Evolutionary conservation across 2,113 vertebrate genomes (phyloP), one percentile per base, ranked within the genome.

Genomic region (Thamnaconus septentrionalis): DNA sequence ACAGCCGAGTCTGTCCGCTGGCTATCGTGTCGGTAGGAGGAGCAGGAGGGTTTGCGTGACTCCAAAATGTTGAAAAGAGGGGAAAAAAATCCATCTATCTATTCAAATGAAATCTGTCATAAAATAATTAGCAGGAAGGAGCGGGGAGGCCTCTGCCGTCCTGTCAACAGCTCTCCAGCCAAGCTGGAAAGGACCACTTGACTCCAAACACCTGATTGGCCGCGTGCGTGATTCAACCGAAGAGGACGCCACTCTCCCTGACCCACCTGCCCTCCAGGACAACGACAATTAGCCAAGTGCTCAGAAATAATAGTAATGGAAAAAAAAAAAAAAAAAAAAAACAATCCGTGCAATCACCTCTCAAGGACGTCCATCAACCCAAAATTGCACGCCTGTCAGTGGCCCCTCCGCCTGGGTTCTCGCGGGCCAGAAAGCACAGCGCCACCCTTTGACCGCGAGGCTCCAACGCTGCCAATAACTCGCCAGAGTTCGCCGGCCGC

Each of bases 141-240:
- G 69, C 71, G 62, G 47, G 12, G 71, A 79, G 75, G 78, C 69
- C 73, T 75, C 78, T 73, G 59, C 43, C 51, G 7, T 56, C 82
- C 69, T 71, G 58, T 78, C 60, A 79, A 70, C 63, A 77, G 66
- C 75, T 43, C 70, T 81, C 76, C 78, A 75, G 65, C 55, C 53
- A 55, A 44, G 57, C 60, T 71, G 50, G 59, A 79, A 75, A 43
- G 48, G 65, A 60, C 40, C 63, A 72, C 73, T 85, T 54, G 4
- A 55, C 53, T 56, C 59, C 44, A 51, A 73, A 65, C 3, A 4
- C 50, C 66, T 78, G 44, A 70, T 78, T 69, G 31, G 66, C 40
- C 3, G 41, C 8, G 52, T n/a, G 75, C 67, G 58, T 66, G 59
- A 65, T 65, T 70, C 45, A 73, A 49, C 43, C 18, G 53, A 9